phyloP scores from a whole-genome alignment of 2,113 vertebrate genomes.

The Anguilla rostrata region DNA sequence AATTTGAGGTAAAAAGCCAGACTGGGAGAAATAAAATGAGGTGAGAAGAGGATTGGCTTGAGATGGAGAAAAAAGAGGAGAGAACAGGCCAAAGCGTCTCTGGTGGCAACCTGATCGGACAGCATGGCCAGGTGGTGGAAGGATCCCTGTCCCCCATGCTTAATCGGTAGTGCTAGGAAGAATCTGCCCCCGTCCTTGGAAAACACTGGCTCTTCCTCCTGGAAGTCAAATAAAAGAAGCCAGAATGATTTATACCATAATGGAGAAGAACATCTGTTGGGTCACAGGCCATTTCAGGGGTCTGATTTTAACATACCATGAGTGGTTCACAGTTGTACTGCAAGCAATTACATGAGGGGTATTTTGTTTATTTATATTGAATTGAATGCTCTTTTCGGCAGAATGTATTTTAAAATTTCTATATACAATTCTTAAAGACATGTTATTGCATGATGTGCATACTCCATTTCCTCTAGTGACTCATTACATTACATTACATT shows the following conservation, averaged over 20 bases:
- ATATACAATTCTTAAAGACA: too few relatives aligned
- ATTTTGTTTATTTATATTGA: background rate
- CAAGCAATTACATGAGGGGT: background rate
- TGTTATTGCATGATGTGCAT: too few relatives aligned
- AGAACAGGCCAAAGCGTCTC: too few relatives aligned
- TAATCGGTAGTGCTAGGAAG: conserved; percentile 60
- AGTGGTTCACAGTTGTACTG: background rate
- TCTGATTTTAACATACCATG: background rate
- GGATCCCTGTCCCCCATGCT: conserved; percentile 46
- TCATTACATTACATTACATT: too few relatives aligned
- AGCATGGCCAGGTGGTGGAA: conserved; percentile 68
- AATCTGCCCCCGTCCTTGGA: conserved; percentile 58
- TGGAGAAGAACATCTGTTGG: background rate
- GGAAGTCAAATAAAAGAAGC: conserved; percentile 4
- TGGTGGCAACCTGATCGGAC: conserved; percentile 52
- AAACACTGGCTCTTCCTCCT: conserved; percentile 68
- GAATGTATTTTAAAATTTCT: too few relatives aligned
- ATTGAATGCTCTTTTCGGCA: background rate
- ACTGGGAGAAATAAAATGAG: background rate
- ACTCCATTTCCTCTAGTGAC: too few relatives aligned
- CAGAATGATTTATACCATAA: background rate
- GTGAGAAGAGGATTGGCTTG: background rate
- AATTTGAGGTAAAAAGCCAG: background rate
- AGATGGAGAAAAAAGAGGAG: background rate
- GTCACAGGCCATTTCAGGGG: background rate